Conservation (phyloP, 2,888 invertebrate species). For the Apamea monoglypha region DNA sequence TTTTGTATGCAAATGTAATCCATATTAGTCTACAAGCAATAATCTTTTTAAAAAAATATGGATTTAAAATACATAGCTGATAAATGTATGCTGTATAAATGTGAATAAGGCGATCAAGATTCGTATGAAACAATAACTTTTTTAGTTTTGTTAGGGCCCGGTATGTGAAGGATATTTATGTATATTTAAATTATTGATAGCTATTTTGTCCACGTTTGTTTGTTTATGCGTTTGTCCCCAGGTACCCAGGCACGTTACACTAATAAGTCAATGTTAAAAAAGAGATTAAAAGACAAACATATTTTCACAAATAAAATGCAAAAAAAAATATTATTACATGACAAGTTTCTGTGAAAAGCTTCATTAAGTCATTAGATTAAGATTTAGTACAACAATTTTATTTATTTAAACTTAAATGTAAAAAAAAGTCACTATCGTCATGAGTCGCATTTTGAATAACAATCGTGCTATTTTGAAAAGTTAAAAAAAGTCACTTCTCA, state of each 20-base stretch:
- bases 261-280: slow-evolving; percentile 54
- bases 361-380: slow-evolving; percentile 59
- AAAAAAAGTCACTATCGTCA: slow-evolving; percentile 20
- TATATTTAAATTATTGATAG: slow-evolving; percentile 59
- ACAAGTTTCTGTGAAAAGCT: slow-evolving; percentile 28
- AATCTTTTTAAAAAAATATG: slow-evolving; percentile 22
- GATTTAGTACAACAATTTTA: slow-evolving; percentile 56
- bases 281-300: slow-evolving; percentile 20
- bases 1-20: slow-evolving; percentile 56
- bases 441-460: slow-evolving; percentile 10
- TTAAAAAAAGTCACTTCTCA: not conserved
- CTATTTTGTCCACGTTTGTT: slow-evolving; percentile 42
- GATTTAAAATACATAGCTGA: slow-evolving; percentile 32
- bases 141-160: slow-evolving; percentile 42
- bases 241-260: slow-evolving; percentile 68
- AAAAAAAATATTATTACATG: slow-evolving; percentile 21
- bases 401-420: slow-evolving; percentile 48
- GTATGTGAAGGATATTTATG: slow-evolving; percentile 35
- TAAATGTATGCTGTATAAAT: slow-evolving; percentile 51
- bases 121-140: slow-evolving; percentile 42
- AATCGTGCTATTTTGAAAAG: slow-evolving; percentile 8
- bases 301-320: slow-evolving; percentile 31
- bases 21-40: slow-evolving; percentile 57
- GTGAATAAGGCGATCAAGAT: slow-evolving; percentile 28
- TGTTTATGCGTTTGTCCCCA: slow-evolving; percentile 60